Conservation (phyloP, 2,797 vertebrate genomes). For the Smutsia gigantea region DNA sequence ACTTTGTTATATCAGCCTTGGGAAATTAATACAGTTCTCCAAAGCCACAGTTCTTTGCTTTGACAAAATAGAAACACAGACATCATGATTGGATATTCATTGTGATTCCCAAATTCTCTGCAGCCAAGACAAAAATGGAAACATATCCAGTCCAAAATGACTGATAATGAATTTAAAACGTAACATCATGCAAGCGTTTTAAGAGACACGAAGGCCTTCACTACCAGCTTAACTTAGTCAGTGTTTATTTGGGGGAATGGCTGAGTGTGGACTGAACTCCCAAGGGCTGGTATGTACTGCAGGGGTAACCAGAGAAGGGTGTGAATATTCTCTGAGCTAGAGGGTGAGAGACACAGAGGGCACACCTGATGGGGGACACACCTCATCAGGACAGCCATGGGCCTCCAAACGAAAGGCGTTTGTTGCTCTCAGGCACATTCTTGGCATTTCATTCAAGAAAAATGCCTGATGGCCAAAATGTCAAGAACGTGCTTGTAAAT, state of each 20-base stretch:
- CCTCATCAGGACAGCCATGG: not conserved
- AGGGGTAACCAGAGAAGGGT: not conserved
- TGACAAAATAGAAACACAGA: not conserved
- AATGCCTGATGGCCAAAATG: conserved; percentile 61
- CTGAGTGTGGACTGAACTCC: not conserved
- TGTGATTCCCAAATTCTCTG: not conserved
- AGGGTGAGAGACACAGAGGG: not conserved
- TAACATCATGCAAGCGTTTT: not conserved
- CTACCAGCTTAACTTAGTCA: not conserved
- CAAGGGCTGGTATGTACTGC: not conserved
- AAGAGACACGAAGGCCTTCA: fast-evolving
- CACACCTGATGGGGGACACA: not conserved
- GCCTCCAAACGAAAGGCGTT: not conserved
- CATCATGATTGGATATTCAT: not conserved
- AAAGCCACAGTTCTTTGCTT: not conserved
- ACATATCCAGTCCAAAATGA: not conserved
- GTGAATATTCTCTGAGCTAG: too few species aligned
- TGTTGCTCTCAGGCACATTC: conserved; percentile 68
- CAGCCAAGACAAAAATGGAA: not conserved
- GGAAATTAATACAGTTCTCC: not conserved
- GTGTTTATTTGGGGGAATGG: not conserved
- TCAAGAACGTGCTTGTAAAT: conserved; percentile 60
- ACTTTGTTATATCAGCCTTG: not conserved
- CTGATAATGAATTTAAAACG: not conserved
- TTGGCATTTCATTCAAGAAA: conserved; percentile 65